These are phyloP conservation scores for Ferdinandea cuprea DNA, from an alignment of 2,888 invertebrate genomes.

Conservation along the genomic window DNA sequence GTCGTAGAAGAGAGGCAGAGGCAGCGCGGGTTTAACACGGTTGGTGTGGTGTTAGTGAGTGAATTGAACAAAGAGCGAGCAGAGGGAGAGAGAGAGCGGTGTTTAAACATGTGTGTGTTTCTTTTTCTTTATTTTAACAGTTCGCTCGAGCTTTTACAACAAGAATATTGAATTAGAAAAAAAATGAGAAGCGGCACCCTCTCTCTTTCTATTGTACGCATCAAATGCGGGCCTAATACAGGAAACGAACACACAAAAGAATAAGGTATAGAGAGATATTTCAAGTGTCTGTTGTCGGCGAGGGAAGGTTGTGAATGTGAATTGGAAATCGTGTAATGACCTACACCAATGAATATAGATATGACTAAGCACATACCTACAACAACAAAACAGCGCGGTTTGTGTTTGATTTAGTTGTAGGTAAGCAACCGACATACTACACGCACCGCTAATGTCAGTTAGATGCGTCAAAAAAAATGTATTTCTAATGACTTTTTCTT, in stretches of 20 bases:
- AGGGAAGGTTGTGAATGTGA: conserved; percentile 63
- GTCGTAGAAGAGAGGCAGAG: conserved; percentile 4
- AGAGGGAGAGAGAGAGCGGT: not conserved
- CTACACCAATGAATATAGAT: conserved; percentile 72
- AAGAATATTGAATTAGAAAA: conserved; percentile 51
- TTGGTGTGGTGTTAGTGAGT: conserved; percentile 36
- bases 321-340: conserved; percentile 72
- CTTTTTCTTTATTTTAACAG: conserved; percentile 12
- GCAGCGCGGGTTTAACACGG: conserved; percentile 34
- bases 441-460: conserved; percentile 39
- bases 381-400: not conserved
- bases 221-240: conserved; percentile 57
- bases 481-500: conserved; percentile 53
- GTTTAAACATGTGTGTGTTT: conserved; percentile 28
- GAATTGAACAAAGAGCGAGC: too few relatives aligned
- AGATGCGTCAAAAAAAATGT: conserved; percentile 71
- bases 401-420: not conserved
- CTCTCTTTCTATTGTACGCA: conserved; percentile 47
- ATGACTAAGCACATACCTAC: conserved; percentile 60
- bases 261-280: conserved; percentile 15
- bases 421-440: conserved; percentile 40
- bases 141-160: conserved; percentile 47
- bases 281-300: conserved; percentile 9
- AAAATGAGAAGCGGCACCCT: conserved; percentile 69
- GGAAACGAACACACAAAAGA: conserved; percentile 57